Percentiles rank a stretch among this genome's conserved stretches.
Conservation (phyloP, 2,797 vertebrate genomes). For the Leptatherina wallacei region DNA sequence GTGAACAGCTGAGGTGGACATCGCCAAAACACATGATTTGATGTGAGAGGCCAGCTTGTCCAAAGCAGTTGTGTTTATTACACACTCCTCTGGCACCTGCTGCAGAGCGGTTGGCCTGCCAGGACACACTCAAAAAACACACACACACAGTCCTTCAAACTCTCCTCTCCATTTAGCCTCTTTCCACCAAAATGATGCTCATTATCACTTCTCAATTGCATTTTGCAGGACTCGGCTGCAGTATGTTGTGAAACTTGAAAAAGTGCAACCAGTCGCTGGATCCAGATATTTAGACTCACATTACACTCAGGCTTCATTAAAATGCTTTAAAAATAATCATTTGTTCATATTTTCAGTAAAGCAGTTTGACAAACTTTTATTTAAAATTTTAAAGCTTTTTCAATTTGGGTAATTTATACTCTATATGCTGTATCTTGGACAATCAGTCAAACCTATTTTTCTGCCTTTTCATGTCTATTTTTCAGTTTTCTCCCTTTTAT, state of each 20-base stretch:
- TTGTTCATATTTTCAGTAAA: background rate
- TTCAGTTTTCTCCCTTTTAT: background rate
- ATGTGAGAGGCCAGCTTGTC: constrained; percentile 83
- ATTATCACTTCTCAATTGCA: constrained; percentile 68
- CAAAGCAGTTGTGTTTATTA: constrained; percentile 82
- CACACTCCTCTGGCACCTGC: constrained; percentile 83
- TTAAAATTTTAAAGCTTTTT: constrained; percentile 2
- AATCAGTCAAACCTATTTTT: constrained; percentile 10
- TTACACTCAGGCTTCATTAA: background rate
- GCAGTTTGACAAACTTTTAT: background rate
- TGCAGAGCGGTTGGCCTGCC: constrained; percentile 72
- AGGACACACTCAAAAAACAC: constrained; percentile 57
- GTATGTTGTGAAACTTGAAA: constrained; percentile 22
- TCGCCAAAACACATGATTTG: constrained; percentile 80
- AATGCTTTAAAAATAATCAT: background rate
- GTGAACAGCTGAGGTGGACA: constrained; percentile 70
- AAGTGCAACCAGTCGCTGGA: constrained; percentile 4
- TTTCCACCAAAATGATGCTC: constrained; percentile 56
- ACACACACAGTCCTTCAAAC: constrained; percentile 46
- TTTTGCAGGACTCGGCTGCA: constrained; percentile 55
- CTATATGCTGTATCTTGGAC: background rate
- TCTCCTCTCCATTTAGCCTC: constrained; percentile 56
- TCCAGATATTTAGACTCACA: constrained; percentile 1
- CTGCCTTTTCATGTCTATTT: constrained; percentile 13
- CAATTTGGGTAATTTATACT: background rate